These are phyloP conservation scores for Eupithecia subumbrata DNA, from an alignment of 2,888 invertebrate genomes.

Conservation along the genomic window DNA sequence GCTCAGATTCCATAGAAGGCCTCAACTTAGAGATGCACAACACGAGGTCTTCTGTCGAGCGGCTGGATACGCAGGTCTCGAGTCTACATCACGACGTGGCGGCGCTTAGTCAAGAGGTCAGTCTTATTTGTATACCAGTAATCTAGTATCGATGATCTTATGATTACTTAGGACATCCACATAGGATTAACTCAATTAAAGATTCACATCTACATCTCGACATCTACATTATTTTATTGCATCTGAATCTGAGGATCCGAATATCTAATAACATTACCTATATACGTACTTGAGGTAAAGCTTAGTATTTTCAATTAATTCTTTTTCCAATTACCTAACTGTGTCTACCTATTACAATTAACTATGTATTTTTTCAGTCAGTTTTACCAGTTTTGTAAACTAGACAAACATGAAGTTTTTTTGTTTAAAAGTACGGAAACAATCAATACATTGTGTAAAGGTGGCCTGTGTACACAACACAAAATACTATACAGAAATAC, in stretches of 20 bases:
- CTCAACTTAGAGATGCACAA: slow-evolving; percentile 83
- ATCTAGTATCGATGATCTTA: neutral
- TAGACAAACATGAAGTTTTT: too few species aligned
- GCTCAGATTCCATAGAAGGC: slow-evolving; percentile 85
- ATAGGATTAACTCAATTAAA: neutral
- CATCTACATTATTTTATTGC: neutral
- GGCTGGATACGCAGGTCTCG: slow-evolving; percentile 92
- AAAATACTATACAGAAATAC: too few species aligned
- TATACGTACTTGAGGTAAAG: too few species aligned
- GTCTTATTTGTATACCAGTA: slow-evolving; percentile 25
- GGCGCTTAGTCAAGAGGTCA: slow-evolving; percentile 91
- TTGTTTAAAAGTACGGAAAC: too few species aligned
- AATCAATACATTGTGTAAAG: too few species aligned
- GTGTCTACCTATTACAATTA: neutral
- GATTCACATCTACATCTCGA: too few species aligned
- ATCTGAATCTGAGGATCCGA: neutral
- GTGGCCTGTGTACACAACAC: too few species aligned
- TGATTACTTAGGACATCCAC: too few species aligned
- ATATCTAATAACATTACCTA: neutral
- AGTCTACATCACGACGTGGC: slow-evolving; percentile 94
- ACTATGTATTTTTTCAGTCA: neutral
- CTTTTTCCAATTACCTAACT: neutral
- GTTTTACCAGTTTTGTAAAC: neutral
- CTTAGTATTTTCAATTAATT: neutral
- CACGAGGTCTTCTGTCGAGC: slow-evolving; percentile 85